Percentiles rank a stretch among this genome's conserved stretches.
Conservation (phyloP, 1,140 invertebrate species). For the Ceratosolen solmsi region DNA sequence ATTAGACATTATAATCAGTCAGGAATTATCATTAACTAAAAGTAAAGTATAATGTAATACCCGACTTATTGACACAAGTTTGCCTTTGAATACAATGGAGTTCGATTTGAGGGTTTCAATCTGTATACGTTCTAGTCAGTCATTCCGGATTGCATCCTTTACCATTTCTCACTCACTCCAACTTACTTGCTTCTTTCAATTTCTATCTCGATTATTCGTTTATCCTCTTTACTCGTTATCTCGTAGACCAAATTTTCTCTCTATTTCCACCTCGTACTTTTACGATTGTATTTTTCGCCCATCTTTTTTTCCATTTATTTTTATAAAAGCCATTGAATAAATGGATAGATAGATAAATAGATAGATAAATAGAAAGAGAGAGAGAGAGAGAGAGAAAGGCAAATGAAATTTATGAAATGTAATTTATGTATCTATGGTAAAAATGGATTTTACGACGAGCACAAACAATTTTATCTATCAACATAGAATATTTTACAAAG, state of each 20-base stretch:
- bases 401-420: not conserved
- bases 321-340: not conserved
- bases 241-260: not conserved
- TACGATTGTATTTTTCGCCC: too few relatives aligned
- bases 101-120: not conserved
- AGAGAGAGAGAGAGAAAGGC: not conserved
- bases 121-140: not conserved
- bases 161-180: not conserved
- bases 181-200: not conserved
- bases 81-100: conserved; percentile 21
- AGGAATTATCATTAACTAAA: not conserved
- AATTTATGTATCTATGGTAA: not conserved
- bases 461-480: not conserved
- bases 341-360: not conserved
- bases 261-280: not conserved
- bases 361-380: not conserved
- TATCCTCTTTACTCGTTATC: not conserved
- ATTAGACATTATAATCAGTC: not conserved
- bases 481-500: too few relatives aligned
- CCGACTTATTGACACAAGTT: conserved; percentile 8
- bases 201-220: not conserved
- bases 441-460: not conserved
- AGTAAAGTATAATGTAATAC: not conserved
- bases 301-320: not conserved
- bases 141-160: conserved; percentile 32